Evolutionary conservation across 92 coral and sea anemone genomes (phyloP).

Genomic region (Zoanthus gigantus): DNA sequence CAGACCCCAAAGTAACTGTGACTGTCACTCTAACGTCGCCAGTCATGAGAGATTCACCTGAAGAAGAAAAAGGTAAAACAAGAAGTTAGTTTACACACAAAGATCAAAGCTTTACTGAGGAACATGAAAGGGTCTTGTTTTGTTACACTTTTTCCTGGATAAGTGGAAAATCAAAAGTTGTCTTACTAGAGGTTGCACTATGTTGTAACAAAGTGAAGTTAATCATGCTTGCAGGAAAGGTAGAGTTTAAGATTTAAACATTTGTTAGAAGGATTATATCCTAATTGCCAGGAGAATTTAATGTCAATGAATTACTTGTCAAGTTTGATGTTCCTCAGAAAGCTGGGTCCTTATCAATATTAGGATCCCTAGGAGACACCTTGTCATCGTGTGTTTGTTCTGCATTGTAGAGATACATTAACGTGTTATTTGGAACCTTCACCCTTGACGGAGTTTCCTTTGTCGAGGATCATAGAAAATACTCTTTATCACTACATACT

Average conservation of each 20-base stretch:
- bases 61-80: conserved; percentile 75
- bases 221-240: neutral
- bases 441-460: no score
- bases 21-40: conserved; percentile 95
- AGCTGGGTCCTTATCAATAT: neutral
- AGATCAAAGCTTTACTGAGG: conserved; percentile 42
- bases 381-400: conserved; percentile 49
- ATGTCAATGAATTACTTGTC: neutral
- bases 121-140: conserved; percentile 28
- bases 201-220: neutral
- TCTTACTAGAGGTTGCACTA: neutral
- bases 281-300: neutral
- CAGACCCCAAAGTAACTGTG: conserved; percentile 86
- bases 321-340: conserved; percentile 52
- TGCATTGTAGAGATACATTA: conserved; percentile 24
- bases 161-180: neutral
- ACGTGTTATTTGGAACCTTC: neutral
- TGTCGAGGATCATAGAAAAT: neutral
- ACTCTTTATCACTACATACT: neutral
- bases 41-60: conserved; percentile 91
- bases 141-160: neutral
- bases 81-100: neutral
- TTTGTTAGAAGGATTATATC: neutral
- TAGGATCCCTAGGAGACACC: conserved; percentile 13
- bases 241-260: neutral